phyloP scores from a whole-genome alignment of 2,113 vertebrate species.

The Shinisaurus crocodilurus region DNA sequence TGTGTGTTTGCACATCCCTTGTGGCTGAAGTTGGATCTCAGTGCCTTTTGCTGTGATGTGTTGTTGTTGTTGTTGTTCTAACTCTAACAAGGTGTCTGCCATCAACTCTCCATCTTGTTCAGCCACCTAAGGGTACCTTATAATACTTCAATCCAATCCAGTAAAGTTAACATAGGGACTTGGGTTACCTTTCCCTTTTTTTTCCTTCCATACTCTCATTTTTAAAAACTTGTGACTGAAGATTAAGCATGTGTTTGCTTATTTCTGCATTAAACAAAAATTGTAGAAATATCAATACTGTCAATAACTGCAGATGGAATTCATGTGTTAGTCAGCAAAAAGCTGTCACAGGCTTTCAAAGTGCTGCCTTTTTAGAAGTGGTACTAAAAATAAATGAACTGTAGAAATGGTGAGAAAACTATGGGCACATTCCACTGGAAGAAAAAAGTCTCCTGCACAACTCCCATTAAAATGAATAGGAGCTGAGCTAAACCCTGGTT shows the following conservation, averaged over 20 bases:
- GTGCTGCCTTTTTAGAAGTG: slow-evolving; percentile 15
- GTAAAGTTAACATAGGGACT: slow-evolving; percentile 25
- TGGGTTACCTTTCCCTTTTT: not conserved
- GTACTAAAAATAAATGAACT: slow-evolving; percentile 28
- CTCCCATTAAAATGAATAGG: not conserved
- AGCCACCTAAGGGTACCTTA: not conserved
- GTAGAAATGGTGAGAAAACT: not conserved
- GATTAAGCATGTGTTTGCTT: slow-evolving; percentile 7
- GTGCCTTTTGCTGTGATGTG: not conserved
- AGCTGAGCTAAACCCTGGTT: not conserved
- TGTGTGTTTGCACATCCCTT: not conserved
- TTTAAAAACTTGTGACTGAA: not conserved
- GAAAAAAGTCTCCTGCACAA: not conserved
- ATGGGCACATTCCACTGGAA: slow-evolving; percentile 11
- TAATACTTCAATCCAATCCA: slow-evolving; percentile 17
- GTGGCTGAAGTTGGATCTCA: not conserved
- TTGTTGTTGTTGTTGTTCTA: not conserved
- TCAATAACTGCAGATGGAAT: slow-evolving; percentile 36
- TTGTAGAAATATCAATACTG: slow-evolving; percentile 21
- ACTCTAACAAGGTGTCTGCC: not conserved
- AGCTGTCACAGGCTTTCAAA: slow-evolving; percentile 44
- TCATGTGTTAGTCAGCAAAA: slow-evolving; percentile 44
- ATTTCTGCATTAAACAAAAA: slow-evolving; percentile 58
- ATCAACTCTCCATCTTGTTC: not conserved
- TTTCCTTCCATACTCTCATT: slow-evolving; percentile 32